These are phyloP conservation scores for Ranitomeya imitator DNA, from an alignment of 2,113 vertebrate species.

Conservation along the genomic window DNA sequence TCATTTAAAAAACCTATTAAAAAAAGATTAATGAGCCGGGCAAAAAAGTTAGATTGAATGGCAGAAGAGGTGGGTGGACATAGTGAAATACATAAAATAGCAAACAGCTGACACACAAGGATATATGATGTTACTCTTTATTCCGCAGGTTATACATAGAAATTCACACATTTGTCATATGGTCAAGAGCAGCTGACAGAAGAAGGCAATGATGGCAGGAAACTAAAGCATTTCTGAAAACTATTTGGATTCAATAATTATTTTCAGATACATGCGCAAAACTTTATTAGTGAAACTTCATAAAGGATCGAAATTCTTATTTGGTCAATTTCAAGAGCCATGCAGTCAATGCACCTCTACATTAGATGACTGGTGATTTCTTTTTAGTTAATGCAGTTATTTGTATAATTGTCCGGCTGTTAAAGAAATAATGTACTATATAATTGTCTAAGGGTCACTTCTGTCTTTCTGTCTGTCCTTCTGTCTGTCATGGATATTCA, in stretches of 20 bases:
- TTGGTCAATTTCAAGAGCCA: too few relatives aligned
- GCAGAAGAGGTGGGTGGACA: slow-evolving; percentile 20
- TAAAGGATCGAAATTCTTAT: neutral
- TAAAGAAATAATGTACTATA: too few relatives aligned
- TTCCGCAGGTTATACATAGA: neutral
- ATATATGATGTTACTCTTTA: slow-evolving; percentile 22
- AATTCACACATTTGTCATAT: neutral
- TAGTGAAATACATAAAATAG: slow-evolving; percentile 1
- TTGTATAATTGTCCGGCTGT: too few relatives aligned
- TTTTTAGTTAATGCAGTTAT: too few relatives aligned
- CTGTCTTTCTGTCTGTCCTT: too few relatives aligned
- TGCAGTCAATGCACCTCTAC: too few relatives aligned
- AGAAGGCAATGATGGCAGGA: neutral
- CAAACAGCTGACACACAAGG: neutral
- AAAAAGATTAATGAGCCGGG: slow-evolving; percentile 5
- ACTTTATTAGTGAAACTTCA: neutral
- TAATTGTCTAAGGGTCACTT: too few relatives aligned
- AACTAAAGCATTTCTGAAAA: neutral
- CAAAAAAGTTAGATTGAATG: slow-evolving; percentile 8
- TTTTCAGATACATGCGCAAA: neutral
- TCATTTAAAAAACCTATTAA: slow-evolving; percentile 43
- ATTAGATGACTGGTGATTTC: too few relatives aligned
- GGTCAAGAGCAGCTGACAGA: neutral
- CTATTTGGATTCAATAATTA: neutral
- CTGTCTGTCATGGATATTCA: too few relatives aligned